Evolutionary conservation across 2,113 vertebrate genomes (phyloP), one percentile per base, ranked within the genome.

Genomic region (Gallinago media): DNA sequence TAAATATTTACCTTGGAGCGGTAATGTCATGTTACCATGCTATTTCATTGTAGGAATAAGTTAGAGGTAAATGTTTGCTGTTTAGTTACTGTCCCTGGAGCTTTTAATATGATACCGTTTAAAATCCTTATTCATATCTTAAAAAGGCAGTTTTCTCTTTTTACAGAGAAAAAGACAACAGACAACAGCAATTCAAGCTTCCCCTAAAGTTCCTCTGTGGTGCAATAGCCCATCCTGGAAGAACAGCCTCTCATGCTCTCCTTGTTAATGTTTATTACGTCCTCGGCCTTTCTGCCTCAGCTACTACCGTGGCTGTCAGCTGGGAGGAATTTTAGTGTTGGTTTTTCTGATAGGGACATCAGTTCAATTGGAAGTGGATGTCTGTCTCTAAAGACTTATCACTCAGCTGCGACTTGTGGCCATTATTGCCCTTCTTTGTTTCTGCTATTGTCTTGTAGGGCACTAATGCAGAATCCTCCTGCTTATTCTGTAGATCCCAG

Each of bases 1-100:
- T 97, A 95, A 97, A 96, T 96, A 96, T 97, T 97, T 96, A 93
- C 83, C 83, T 96, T 96, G 95, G 96, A 92, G 76, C 0, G 0
- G 31, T 87, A 85, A 93, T 95, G 88, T 88, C 78, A 86, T 81
- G 61, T 95, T 94, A 65, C 92, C 25, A 0, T 68, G 72, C 63
- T 95, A 92, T 96, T 96, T 93, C 85, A 91, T 89, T 91, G 92
- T 96, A 94, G 94, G 83, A 95, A 81, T 92, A 84, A 94, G 63
- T 83, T 68, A 91, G 88, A 93, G 88, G 72, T 96, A 88, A 95
- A 94, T 86, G 72, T 93, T 96, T 95, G 56, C 76, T 91, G 86
- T 88, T 88, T 92, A 88, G 61, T 94, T 86, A 74, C 83, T 76
- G 72, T 84, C 85, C 47, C 76, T 79, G 17, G 73, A 84, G 72